These are phyloP conservation scores for Ctenochaetus hawaiiensis DNA, from an alignment of 2,797 vertebrate genomes.

Conservation along the genomic window DNA sequence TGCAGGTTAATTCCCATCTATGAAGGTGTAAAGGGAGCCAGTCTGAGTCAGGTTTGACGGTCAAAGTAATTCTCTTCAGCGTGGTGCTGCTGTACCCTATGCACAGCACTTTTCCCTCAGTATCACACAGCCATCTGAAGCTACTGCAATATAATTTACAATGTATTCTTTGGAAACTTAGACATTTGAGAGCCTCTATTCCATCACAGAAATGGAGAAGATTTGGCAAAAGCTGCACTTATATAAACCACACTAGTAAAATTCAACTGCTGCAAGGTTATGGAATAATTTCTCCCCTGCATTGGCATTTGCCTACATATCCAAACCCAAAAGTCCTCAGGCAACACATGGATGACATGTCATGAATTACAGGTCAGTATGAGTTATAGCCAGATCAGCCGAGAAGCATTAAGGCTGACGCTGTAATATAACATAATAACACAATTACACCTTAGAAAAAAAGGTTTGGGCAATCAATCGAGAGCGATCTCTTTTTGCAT, in stretches of 20 bases:
- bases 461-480: slow-evolving; percentile 33
- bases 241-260: slow-evolving; percentile 51
- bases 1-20: slow-evolving; percentile 75
- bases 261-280: slow-evolving; percentile 39
- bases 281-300: slow-evolving; percentile 51
- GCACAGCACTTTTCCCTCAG: not conserved
- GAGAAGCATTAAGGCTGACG: slow-evolving; percentile 55
- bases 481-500: slow-evolving; percentile 31
- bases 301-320: slow-evolving; percentile 47
- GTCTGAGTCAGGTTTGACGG: slow-evolving; percentile 60
- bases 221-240: slow-evolving; percentile 30
- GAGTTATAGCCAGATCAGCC: slow-evolving; percentile 57
- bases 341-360: slow-evolving; percentile 52
- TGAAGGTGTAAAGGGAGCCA: slow-evolving; percentile 69
- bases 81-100: slow-evolving; percentile 21
- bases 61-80: slow-evolving; percentile 62
- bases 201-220: slow-evolving; percentile 45
- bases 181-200: slow-evolving; percentile 33
- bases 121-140: slow-evolving; percentile 31
- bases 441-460: slow-evolving; percentile 51
- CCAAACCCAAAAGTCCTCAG: slow-evolving; percentile 52
- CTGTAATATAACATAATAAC: slow-evolving; percentile 60
- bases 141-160: slow-evolving; percentile 47
- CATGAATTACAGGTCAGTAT: slow-evolving; percentile 63
- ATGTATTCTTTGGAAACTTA: slow-evolving; percentile 48